Base-by-base conservation (phyloP, 2,113 vertebrate genomes). In the Crotalus tigris region DNA sequence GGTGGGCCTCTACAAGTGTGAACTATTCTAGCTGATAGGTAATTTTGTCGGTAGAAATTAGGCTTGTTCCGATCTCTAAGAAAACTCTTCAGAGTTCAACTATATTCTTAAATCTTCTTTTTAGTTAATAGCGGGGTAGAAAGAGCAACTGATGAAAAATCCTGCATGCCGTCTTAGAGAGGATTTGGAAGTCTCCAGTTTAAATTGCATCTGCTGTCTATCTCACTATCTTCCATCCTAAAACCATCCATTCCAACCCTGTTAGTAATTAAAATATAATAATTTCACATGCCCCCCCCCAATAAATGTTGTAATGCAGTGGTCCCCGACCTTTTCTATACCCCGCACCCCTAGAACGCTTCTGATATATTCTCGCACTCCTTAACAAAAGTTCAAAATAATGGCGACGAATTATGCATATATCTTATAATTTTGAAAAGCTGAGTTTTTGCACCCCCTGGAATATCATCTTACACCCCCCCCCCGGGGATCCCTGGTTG, bases 21-120 rank as follows among this genome's bases (percentile, higher is more conserved):
- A 91, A 93, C 85, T 69, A 24, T 49, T 51, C 91, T 69, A 92
- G 49, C 51, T 69, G 64, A 92, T 89, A 75, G 46, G 89, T 89
- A 88, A 33, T 61, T 1, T 0, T 26, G 39, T 91, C 59, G n/a
- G 55, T 29, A 89, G 26, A 89, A 91, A 94, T 93, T 75, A 94
- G 57, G 58, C 86, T 87, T 49, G 17, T 89, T 19, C 0, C 1
- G 92, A 92, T 90, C 96, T 87, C 91, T 94, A 0, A 46, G 39
- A 44, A 88, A 57, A 87, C 53, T 81, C 33, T 69, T 0, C 0
- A 94, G 88, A 91, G 39, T 87, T 58, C 0, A 19, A 0, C 58
- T 17, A 8, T 81, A 39, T 21, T 81, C 75, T 81, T 81, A 39
- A 81, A 81, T 3, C 33, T 81, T 81, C 33, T 81, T 81, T 39